Evolutionary conservation across 1,140 invertebrate species (phyloP), one percentile per base, ranked within the genome.

Genomic region (Drosophila nikananu): DNA sequence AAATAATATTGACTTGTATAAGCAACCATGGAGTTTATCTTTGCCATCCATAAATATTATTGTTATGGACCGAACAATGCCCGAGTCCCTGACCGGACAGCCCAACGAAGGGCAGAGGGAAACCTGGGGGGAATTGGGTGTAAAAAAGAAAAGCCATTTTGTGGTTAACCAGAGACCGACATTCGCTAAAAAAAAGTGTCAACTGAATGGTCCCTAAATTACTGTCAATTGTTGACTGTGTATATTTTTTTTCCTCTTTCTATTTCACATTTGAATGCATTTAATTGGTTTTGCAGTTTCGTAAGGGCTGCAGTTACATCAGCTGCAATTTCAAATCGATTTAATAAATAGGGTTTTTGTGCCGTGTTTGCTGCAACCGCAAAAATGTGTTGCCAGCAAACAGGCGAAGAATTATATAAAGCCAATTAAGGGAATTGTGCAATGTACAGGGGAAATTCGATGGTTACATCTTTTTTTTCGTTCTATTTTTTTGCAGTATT

Each of bases 381-480:
- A 87, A 71, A 86, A 82, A 55, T 78, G 63, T 78, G 57, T 35
- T 66, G 61, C 39, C 59, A 55, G 23, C 68, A 65, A 76, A 66
- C 48, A 54, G 48, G 5, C 68, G 44, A 54, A 72, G 66, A 72
- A 81, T 73, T 52, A 77, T 60, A 81, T 89, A 74, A 83, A 83
- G 81, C 72, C 84, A 87, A 87, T 83, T 78, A 78, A 81, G 65
- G 44, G 55, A 73, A 83, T 77, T 83, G 74, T 78, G 81, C 71
- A 77, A 87, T 66, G 74, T 73, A 25, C 54, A 74, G 49, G 25
- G 32, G 37, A 55, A 73, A 67, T 42, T 19, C 8, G 42, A 37
- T 52, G 17, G 21, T 8, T 23, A 12, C n/a, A 35, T 12, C 37
- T 67, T 67, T 30, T 49, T 23, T 19, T 4, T 1, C 8, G 3